Percentiles rank a stretch among this genome's conserved stretches.
phyloP scores from a whole-genome alignment of 2,113 vertebrate genomes.

The Gopherus flavomarginatus region DNA sequence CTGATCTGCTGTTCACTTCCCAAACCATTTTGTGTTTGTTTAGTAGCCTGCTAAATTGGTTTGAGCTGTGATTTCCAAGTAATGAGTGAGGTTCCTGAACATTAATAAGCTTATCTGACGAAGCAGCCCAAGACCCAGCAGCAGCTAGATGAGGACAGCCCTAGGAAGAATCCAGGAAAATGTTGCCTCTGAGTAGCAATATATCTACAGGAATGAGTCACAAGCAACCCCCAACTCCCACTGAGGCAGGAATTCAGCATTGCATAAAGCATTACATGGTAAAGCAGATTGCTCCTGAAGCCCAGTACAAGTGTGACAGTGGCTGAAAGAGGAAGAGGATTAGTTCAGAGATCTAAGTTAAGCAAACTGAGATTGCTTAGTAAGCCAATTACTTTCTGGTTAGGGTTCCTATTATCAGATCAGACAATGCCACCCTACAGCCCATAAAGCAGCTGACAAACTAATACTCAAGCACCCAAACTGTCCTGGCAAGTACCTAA shows the following conservation, averaged over 20 bases:
- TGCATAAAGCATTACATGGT: neutral
- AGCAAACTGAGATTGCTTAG: conserved; percentile 2
- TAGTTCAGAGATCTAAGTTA: neutral
- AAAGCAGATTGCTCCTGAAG: conserved; percentile 22
- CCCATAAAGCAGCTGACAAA: neutral
- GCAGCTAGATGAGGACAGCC: conserved; percentile 5
- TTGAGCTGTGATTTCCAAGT: conserved; percentile 58
- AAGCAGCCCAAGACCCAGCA: conserved; percentile 65
- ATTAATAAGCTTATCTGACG: conserved; percentile 70
- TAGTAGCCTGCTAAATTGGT: conserved; percentile 71
- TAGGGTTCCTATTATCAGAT: neutral
- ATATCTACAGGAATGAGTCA: neutral
- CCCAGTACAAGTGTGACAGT: neutral
- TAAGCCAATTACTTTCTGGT: conserved; percentile 3
- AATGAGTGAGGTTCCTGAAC: conserved; percentile 47
- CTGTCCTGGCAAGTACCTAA: neutral
- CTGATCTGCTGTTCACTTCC: conserved; percentile 23
- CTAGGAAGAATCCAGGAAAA: conserved; percentile 21
- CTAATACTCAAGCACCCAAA: neutral
- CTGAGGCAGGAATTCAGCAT: neutral
- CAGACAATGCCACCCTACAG: neutral
- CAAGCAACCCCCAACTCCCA: neutral
- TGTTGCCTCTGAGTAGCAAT: neutral
- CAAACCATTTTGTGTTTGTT: conserved; percentile 23
- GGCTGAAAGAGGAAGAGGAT: neutral